These are phyloP conservation scores for Liodrosophila aerea DNA, from an alignment of 2,888 invertebrate species.

Conservation along the genomic window DNA sequence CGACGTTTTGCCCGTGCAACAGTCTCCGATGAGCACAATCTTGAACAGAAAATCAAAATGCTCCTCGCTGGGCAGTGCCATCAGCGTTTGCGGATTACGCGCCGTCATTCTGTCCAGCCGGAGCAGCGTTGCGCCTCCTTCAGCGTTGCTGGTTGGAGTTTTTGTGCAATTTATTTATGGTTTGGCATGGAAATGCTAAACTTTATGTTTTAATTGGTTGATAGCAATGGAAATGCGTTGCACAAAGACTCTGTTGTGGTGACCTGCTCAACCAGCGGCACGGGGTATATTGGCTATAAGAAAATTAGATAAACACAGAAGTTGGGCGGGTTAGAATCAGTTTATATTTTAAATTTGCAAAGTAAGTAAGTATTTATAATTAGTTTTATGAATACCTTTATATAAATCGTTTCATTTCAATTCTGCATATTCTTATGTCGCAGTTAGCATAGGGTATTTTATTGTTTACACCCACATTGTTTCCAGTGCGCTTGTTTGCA, in stretches of 20 bases:
- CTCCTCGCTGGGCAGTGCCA: constrained; percentile 89
- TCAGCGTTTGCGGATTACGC: constrained; percentile 89
- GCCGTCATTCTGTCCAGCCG: constrained; percentile 84
- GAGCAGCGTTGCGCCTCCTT: constrained; percentile 14
- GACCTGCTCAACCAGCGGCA: constrained; percentile 21
- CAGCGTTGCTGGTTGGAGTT: constrained; percentile 16
- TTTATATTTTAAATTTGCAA: too few relatives aligned
- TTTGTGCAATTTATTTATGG: constrained; percentile 33
- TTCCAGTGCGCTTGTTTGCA: constrained; percentile 22
- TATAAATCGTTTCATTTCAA: too few relatives aligned
- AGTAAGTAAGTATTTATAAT: too few relatives aligned
- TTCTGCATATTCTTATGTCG: too few relatives aligned
- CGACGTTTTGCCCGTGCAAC: constrained; percentile 96
- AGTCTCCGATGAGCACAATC: constrained; percentile 95
- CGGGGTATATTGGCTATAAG: constrained; percentile 20
- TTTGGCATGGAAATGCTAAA: constrained; percentile 43
- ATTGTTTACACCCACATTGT: background rate
- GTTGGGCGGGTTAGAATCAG: too few relatives aligned
- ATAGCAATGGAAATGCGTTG: constrained; percentile 53
- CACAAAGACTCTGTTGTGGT: constrained; percentile 49
- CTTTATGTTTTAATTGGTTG: constrained; percentile 40
- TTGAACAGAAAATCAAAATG: constrained; percentile 97
- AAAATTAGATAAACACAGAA: too few relatives aligned
- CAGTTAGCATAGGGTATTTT: constrained; percentile 22
- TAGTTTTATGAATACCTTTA: too few relatives aligned